Base-by-base conservation (phyloP, 2,797 vertebrate genomes). In the Chlorospingus flavigularis region DNA sequence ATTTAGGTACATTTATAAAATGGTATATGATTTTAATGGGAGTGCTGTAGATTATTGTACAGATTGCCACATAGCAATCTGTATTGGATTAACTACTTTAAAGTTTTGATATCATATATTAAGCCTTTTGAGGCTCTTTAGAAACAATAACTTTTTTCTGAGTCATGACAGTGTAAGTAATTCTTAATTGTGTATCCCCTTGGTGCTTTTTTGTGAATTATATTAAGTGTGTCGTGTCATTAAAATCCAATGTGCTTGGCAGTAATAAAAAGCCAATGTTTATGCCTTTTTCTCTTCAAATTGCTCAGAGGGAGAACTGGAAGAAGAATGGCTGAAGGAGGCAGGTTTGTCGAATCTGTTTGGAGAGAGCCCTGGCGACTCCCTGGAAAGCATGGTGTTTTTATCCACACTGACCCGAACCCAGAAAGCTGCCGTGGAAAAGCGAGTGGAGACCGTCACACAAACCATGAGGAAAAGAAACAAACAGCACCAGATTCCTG, bases 251-350 rank as follows among this genome's bases (percentile, higher is more conserved):
- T n/a, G 21, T 84, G 33, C 26, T 66, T 72, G 70, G n/a, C 35
- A 50, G 31, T 39, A 54, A 10, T 50, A 2, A 1, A 78, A 86
- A 78, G 25, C 53, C 19, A 62, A 24, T 4, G 4, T 72, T 75
- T 74, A 48, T 77, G 31, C 31, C 20, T 53, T 90, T 94, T 75
- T 50, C 19, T 92, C n/a, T 63, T 92, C 17, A 33, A 42, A 28
- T 86, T n/a, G 35, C 48, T 92, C 74, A 99, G 99, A 99, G 68
- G 99, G 99, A 5, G 99, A 99, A 78, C 96, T 99, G 96, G 99
- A 99, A 96, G 99, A 99, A 97, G 99, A 99, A 48, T 99, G 99
- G 99, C 98, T 99, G 53, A 98, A 98, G 48, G 99, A 99, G 97
- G 99, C 99, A 1, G 99, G 99, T 50, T 97, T 99, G 21, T 98